Evolutionary conservation across 2,797 vertebrate species (phyloP).

Genomic region (Poeciliopsis gracilis): DNA sequence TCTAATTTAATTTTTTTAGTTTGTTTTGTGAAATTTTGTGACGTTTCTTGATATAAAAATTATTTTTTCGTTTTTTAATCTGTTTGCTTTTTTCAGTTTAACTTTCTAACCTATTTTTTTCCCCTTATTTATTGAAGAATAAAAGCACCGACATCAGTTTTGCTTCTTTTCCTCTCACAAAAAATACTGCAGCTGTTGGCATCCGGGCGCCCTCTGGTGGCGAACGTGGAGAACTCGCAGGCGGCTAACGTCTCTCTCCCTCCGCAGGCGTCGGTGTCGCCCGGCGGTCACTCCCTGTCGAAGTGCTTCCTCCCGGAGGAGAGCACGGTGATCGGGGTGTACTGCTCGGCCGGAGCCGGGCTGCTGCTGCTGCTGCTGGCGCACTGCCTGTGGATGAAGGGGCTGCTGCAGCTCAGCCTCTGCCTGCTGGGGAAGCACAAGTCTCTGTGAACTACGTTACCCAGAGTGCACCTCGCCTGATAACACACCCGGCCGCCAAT

Average conservation of each 20-base stretch:
- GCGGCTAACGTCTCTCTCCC: neutral
- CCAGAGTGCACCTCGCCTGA: slow-evolving; percentile 40
- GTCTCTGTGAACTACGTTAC: slow-evolving; percentile 78
- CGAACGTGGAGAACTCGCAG: neutral
- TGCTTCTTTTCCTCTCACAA: neutral
- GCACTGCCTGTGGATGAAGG: slow-evolving; percentile 80
- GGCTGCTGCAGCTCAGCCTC: slow-evolving; percentile 81
- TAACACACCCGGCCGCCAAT: neutral
- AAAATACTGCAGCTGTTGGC: too few species aligned
- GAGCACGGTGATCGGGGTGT: slow-evolving; percentile 86
- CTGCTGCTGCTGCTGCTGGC: slow-evolving; percentile 78
- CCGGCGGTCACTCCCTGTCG: slow-evolving; percentile 82
- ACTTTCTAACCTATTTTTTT: neutral
- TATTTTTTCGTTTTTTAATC: neutral
- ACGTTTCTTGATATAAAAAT: neutral
- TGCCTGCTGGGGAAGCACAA: slow-evolving; percentile 87
- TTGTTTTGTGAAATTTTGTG: neutral
- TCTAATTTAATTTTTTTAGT: neutral
- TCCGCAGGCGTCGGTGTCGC: slow-evolving; percentile 86
- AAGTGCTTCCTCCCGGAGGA: slow-evolving; percentile 94
- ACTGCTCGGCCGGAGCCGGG: slow-evolving; percentile 80
- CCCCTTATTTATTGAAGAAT: neutral
- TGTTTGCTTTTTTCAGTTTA: neutral
- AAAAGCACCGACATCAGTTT: neutral
- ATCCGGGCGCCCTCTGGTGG: slow-evolving; percentile 16